Evolutionary conservation across 2,113 vertebrate species (phyloP), one percentile per base, ranked within the genome.

Genomic region (Cololabis saira): DNA sequence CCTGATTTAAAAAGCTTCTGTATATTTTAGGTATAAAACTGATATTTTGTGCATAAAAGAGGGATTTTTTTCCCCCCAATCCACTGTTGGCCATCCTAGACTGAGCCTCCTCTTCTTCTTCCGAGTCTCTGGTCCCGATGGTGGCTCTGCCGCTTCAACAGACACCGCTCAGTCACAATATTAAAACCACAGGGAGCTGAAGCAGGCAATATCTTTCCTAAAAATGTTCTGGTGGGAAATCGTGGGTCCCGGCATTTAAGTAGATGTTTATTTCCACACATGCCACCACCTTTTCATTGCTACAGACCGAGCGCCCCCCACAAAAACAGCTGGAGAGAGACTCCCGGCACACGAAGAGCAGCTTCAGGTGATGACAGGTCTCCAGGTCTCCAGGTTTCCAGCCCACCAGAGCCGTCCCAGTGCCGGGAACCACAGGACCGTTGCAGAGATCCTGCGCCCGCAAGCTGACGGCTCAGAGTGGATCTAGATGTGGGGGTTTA

Each of bases 1-100:
- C 84, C 89, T 86, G 85, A 88, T 85, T 89, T 78, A 65, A 83
- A 81, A 88, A 69, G 57, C 24, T 33, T 40, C 50, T 68, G 53
- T 71, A 30, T 61, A 45, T 77, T 80, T 81, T 82, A 71, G 67
- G 55, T 84, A 85, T 48, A 71, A 63, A 89, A 54, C 16, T 53
- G 54, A 61, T 80, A 56, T 83, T 89, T 56, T 90, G 82, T 91
- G 92, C 90, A 89, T 91, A 90, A 82, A 74, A 82, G 64, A 76
- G 71, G 55, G 73, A 72, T 54, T n/a, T 30, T 51, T 65, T 48
- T 60, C 22, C 52, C 48, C 58, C 83, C 85, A n/a, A n/a, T n/a
- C 78, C 73, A 82, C 50, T 79, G 71, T 42, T 85, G 77, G 53
- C 86, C 76, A 27, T 77, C 50, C 11, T 74, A 71, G 37, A 72